phyloP scores from a whole-genome alignment of 2,113 vertebrate genomes.

The Brachyhypopomus occidentalis region DNA sequence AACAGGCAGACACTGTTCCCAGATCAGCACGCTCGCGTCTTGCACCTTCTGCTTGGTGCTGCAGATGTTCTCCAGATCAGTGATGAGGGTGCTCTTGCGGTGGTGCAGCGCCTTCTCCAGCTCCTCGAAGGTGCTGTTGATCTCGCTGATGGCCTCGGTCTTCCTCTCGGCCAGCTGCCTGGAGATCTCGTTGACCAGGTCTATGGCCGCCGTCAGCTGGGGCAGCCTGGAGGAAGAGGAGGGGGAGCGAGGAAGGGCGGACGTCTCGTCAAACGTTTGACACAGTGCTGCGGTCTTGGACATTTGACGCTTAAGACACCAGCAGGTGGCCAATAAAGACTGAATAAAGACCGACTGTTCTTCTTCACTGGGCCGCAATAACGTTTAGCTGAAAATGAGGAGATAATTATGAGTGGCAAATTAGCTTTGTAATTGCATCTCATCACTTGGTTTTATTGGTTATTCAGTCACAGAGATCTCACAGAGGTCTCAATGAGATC shows the following conservation, averaged over 20 bases:
- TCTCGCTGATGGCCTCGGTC: slow-evolving; percentile 83
- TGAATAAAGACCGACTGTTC: too few relatives aligned
- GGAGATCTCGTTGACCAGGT: slow-evolving; percentile 87
- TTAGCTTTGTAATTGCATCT: slow-evolving; percentile 10
- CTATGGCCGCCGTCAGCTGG: slow-evolving; percentile 85
- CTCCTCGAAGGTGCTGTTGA: slow-evolving; percentile 87
- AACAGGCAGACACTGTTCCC: too few relatives aligned
- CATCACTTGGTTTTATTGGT: background rate
- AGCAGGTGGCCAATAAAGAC: background rate
- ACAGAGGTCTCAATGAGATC: too few relatives aligned
- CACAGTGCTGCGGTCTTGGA: background rate
- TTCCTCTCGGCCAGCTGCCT: slow-evolving; percentile 86
- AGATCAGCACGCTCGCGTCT: too few relatives aligned
- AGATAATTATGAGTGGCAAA: slow-evolving; percentile 10
- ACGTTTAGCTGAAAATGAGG: background rate
- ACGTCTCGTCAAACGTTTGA: background rate
- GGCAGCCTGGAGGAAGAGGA: slow-evolving; percentile 77
- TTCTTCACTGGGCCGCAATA: background rate
- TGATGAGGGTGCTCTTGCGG: slow-evolving; percentile 85
- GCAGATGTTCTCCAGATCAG: slow-evolving; percentile 82
- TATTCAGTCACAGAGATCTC: background rate
- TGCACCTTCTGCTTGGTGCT: slow-evolving; percentile 88
- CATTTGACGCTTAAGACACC: background rate
- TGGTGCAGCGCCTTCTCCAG: slow-evolving; percentile 85
- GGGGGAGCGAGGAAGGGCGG: background rate